Evolutionary conservation across 2,888 invertebrate species (phyloP).

Genomic region (Lasioglossum villosulum): DNA sequence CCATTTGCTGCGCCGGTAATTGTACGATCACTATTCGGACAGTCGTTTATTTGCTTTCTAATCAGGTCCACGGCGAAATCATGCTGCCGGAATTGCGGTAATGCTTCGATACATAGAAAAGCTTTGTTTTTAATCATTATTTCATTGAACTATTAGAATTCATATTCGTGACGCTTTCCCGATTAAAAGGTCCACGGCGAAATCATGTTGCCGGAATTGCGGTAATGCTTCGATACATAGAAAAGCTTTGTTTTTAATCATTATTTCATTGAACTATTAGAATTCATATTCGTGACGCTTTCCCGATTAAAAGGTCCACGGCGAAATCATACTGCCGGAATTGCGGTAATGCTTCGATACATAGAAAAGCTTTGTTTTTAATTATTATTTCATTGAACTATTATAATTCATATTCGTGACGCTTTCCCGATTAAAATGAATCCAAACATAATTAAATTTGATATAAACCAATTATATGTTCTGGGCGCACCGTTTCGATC

Average conservation of each 20-base stretch:
- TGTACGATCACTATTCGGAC: slow-evolving; percentile 7
- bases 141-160: background rate
- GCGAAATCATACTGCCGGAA: background rate
- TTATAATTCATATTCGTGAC: background rate
- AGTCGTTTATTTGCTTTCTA: background rate
- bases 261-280: background rate
- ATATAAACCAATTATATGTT: too few species aligned
- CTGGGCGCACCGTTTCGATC: too few species aligned
- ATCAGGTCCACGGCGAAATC: background rate
- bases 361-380: background rate
- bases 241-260: background rate
- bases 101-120: background rate
- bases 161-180: background rate
- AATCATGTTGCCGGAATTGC: background rate
- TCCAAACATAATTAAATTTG: too few species aligned
- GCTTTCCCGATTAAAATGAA: background rate
- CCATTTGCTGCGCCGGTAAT: slow-evolving; percentile 6
- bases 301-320: too few species aligned
- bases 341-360: background rate
- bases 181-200: background rate
- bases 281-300: background rate
- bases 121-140: background rate
- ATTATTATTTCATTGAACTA: background rate
- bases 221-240: background rate
- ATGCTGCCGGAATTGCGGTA: background rate